A percentile compares a stretch with the other conserved stretches of the same genome.
Conservation (phyloP, 2,888 invertebrate genomes). For the Rapana venosa region DNA sequence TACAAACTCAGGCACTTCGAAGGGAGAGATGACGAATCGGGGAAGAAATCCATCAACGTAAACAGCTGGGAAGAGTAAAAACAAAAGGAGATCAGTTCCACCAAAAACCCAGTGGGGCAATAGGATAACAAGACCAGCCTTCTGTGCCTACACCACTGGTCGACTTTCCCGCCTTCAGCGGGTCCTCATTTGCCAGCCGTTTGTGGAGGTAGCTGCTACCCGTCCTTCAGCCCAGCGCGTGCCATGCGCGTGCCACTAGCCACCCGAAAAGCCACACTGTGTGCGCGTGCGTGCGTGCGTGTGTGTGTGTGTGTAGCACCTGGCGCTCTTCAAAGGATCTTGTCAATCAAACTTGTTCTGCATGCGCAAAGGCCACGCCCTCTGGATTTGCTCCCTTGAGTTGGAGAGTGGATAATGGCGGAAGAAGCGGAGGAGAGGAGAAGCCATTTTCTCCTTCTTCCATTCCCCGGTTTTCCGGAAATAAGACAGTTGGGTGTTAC, state of each 20-base stretch:
- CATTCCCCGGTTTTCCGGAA: neutral
- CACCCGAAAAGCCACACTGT: neutral
- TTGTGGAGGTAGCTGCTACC: neutral
- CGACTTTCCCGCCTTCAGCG: too few species aligned
- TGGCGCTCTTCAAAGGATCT: slow-evolving; percentile 25
- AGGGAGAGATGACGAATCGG: too few species aligned
- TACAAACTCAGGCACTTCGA: too few species aligned
- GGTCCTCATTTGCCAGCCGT: neutral
- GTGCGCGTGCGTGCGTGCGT: slow-evolving; percentile 7
- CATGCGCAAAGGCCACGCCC: slow-evolving; percentile 33
- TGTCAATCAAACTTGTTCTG: slow-evolving; percentile 34
- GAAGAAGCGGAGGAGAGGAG: neutral
- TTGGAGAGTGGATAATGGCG: neutral
- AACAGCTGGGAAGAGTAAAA: too few species aligned
- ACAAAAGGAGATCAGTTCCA: too few species aligned
- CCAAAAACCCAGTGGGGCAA: too few species aligned
- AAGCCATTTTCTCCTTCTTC: neutral
- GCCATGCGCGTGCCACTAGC: slow-evolving; percentile 17
- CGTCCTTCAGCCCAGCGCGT: neutral
- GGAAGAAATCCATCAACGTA: too few species aligned
- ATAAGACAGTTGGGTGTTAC: neutral
- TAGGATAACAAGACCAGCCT: too few species aligned
- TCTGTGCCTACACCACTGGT: too few species aligned
- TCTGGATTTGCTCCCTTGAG: slow-evolving; percentile 4
- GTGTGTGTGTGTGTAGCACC: slow-evolving; percentile 27